Evolutionary conservation across 2,113 vertebrate genomes (phyloP).

Genomic region (Callithrix jacchus): DNA sequence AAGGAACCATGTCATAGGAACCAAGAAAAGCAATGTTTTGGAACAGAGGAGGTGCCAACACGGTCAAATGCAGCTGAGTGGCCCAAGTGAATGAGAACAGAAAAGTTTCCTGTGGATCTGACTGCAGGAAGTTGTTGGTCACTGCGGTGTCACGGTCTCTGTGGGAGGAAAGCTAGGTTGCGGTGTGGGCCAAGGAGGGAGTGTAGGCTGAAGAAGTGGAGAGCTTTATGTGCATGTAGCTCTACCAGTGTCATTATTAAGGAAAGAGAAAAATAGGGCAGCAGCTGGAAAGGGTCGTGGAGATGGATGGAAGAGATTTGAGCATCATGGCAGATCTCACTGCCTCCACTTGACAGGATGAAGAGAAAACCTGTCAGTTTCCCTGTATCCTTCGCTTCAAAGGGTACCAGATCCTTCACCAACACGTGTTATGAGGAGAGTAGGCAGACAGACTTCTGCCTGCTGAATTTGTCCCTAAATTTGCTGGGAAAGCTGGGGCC

Average conservation of each 20-base stretch:
- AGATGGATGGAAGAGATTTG: background rate
- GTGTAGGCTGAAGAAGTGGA: background rate
- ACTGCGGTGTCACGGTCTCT: rapidly evolving
- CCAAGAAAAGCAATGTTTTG: background rate
- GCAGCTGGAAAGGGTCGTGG: background rate
- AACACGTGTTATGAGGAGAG: background rate
- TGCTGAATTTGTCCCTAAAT: background rate
- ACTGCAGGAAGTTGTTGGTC: background rate
- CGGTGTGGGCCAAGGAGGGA: background rate
- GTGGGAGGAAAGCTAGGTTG: background rate
- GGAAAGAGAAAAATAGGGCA: background rate
- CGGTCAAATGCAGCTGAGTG: too few species aligned
- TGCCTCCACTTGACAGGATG: background rate
- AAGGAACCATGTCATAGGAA: background rate
- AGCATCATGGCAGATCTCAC: background rate
- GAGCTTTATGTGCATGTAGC: background rate
- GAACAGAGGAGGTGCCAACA: background rate
- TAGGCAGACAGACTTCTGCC: background rate
- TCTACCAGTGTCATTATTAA: background rate
- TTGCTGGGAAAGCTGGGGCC: too few species aligned
- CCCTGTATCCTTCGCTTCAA: background rate
- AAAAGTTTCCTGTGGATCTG: rapidly evolving
- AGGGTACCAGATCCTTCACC: background rate
- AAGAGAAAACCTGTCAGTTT: background rate
- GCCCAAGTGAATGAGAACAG: background rate